A percentile compares a stretch with the other conserved stretches of the same genome.
These are phyloP conservation scores for Gnathonemus longibarbis DNA, from an alignment of 2,113 vertebrate genomes.

Conservation along the genomic window DNA sequence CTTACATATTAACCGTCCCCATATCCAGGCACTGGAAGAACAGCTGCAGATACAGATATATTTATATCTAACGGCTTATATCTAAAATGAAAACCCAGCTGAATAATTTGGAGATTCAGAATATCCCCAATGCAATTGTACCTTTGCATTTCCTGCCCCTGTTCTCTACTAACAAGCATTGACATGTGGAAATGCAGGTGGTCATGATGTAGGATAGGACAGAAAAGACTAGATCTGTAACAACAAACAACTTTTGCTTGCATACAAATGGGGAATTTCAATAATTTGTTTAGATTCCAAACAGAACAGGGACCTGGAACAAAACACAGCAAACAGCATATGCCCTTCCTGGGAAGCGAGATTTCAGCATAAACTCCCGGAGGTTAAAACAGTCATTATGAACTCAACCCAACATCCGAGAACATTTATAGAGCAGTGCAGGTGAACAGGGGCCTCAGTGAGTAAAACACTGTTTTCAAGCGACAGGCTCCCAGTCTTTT, in stretches of 20 bases:
- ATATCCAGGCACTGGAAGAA: background rate
- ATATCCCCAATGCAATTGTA: background rate
- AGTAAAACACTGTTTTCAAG: background rate
- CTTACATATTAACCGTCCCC: background rate
- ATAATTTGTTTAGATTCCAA: background rate
- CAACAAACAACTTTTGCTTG: background rate
- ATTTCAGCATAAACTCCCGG: background rate
- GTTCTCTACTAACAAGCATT: background rate
- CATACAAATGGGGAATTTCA: background rate
- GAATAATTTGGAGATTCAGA: background rate
- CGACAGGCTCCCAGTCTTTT: background rate
- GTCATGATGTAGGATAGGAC: background rate
- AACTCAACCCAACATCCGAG: background rate
- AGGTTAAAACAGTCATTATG: background rate
- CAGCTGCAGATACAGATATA: background rate
- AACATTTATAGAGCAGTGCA: background rate
- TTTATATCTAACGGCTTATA: background rate
- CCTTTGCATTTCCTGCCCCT: background rate
- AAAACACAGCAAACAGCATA: background rate
- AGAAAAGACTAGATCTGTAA: background rate
- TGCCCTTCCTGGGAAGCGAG: background rate
- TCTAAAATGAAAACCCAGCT: background rate
- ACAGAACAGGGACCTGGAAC: background rate
- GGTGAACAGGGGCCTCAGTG: background rate
- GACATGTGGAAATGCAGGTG: background rate